Evolutionary conservation across 2,888 invertebrate genomes (phyloP), one percentile per base, ranked within the genome.

Genomic region (Leptarthrus brevirostris): DNA sequence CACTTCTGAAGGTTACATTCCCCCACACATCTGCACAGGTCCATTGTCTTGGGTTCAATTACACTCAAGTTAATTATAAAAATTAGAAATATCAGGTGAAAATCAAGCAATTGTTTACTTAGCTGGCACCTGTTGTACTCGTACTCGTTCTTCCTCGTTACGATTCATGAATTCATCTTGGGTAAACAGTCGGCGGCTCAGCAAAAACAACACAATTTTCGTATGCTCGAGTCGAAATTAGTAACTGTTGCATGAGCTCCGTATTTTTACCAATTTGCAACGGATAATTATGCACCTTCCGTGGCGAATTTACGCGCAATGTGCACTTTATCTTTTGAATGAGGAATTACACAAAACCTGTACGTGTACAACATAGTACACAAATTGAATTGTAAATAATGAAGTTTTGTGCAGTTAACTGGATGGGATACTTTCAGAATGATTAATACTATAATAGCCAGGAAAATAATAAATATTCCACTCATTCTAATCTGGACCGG

Each of bases 231-330:
- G 40, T 22, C 47, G 22, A 66, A 61, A 66, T 66, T 66, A 18
- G 40, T 61, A 34, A 36, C 40, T 40, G n/a, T 6, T 47, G 20
- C 52, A 14, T 16, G 47, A 47, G 22, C 47, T 14, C 64, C 47
- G 14, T 47, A 66, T 47, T 26, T 56, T 72, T 72, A 72, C 54
- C 71, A 34, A 72, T 72, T 72, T 40, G 71, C 20, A 47, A 72
- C 56, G 71, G 54, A n/a, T 72, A 54, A 72, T 72, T 72, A 72
- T 72, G 47, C 54, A 44, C 44, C 56, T 54, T 54, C 71, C 71
- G 24, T 72, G 30, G 40, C 71, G 56, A 72, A 72, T 72, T 72
- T 72, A 36, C 47, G 26, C 24, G 56, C 44, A 72, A 72, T 34
- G 22, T 71, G 26, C 54, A 71, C 36, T 71, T 71, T 54, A 54